Conservation (phyloP, 2,797 vertebrate genomes). For the Cirrhinus molitorella region DNA sequence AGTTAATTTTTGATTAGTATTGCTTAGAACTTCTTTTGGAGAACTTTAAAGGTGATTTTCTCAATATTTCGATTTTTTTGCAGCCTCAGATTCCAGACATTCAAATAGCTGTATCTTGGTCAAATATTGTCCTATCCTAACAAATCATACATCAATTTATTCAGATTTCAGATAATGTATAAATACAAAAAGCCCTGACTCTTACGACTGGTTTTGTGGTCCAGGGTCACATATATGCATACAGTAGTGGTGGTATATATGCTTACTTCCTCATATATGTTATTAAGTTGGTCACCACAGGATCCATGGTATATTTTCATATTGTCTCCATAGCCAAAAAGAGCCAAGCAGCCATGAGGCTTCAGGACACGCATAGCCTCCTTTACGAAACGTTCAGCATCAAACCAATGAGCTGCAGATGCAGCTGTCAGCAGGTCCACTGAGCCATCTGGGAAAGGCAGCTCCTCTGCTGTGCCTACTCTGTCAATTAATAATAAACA, state of each 20-base stretch:
- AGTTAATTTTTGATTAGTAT: too few relatives aligned
- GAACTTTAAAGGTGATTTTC: too few relatives aligned
- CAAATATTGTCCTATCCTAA: too few relatives aligned
- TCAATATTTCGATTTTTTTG: too few relatives aligned
- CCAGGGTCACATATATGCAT: too few relatives aligned
- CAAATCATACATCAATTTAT: too few relatives aligned
- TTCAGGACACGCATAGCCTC: slow-evolving; percentile 77
- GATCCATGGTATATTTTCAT: slow-evolving; percentile 62
- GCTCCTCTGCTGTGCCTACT: slow-evolving; percentile 73
- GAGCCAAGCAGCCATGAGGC: slow-evolving; percentile 75
- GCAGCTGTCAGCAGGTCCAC: slow-evolving; percentile 77
- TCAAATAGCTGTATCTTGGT: too few relatives aligned
- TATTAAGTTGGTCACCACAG: slow-evolving; percentile 71
- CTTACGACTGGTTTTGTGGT: too few relatives aligned
- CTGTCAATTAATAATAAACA: slow-evolving; percentile 60
- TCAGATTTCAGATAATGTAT: too few relatives aligned
- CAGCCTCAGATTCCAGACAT: too few relatives aligned
- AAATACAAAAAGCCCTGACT: too few relatives aligned
- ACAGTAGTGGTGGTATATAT: not conserved
- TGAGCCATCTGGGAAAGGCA: slow-evolving; percentile 73
- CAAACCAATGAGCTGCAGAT: slow-evolving; percentile 79
- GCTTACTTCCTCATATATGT: slow-evolving; percentile 70
- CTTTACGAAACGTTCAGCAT: slow-evolving; percentile 68
- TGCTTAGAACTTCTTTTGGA: too few relatives aligned
- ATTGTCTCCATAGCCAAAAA: slow-evolving; percentile 65